Conservation (phyloP, 2,888 invertebrate genomes). For the Siphlonurus alternatus region DNA sequence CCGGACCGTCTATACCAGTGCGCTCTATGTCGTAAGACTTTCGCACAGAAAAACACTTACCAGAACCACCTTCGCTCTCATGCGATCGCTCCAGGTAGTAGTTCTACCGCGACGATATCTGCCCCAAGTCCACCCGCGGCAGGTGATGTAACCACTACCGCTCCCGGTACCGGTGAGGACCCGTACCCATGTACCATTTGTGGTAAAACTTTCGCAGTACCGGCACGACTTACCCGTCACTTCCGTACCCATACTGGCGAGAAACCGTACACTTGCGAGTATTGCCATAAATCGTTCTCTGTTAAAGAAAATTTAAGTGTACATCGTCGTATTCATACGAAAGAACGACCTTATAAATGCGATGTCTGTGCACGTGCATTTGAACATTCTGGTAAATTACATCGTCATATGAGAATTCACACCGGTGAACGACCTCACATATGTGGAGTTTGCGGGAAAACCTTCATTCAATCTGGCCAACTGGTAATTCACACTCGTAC, state of each 20-base stretch:
- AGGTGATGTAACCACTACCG: constrained; percentile 10
- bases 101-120: constrained; percentile 10
- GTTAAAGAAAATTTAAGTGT: constrained; percentile 86
- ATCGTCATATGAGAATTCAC: constrained; percentile 80
- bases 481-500: constrained; percentile 81
- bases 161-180: constrained; percentile 33
- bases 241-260: constrained; percentile 84
- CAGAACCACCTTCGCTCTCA: constrained; percentile 54
- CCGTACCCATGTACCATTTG: constrained; percentile 82
- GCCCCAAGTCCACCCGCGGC: constrained; percentile 21
- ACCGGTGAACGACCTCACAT: constrained; percentile 82
- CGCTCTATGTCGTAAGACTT: constrained; percentile 53
- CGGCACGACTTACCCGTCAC: constrained; percentile 67
- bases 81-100: constrained; percentile 27
- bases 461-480: constrained; percentile 82
- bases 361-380: constrained; percentile 77
- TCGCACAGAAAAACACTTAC: constrained; percentile 56
- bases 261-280: constrained; percentile 80
- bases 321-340: constrained; percentile 74
- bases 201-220: constrained; percentile 79
- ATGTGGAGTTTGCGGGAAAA: constrained; percentile 72
- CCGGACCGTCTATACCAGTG: constrained; percentile 36
- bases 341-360: constrained; percentile 80
- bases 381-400: constrained; percentile 78
- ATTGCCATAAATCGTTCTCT: constrained; percentile 82